phyloP scores from a whole-genome alignment of 2,888 invertebrate genomes.

The Sclerodermus sp. region DNA sequence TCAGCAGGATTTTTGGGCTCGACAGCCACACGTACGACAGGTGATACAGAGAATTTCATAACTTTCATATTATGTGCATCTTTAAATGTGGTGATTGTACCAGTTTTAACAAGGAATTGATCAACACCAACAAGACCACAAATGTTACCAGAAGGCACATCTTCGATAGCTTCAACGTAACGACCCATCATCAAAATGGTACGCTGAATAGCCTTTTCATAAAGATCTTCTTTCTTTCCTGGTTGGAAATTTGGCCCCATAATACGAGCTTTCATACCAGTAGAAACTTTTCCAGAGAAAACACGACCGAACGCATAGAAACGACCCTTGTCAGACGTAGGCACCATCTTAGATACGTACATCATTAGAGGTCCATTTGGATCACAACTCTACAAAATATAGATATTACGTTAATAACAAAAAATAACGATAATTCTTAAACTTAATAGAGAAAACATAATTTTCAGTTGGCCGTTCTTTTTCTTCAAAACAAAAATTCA shows the following conservation, averaged over 20 bases:
- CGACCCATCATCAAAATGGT: conserved; percentile 99
- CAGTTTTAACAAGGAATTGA: conserved; percentile 99
- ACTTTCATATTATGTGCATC: conserved; percentile 99
- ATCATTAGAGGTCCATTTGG: conserved; percentile 98
- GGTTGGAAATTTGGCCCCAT: conserved; percentile 99
- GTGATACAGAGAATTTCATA: conserved; percentile 99
- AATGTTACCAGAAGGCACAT: conserved; percentile 99
- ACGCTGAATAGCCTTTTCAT: conserved; percentile 98
- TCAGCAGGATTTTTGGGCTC: conserved; percentile 99
- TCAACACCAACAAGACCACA: conserved; percentile 99
- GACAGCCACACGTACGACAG: conserved; percentile 98
- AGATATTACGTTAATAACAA: conserved; percentile 1
- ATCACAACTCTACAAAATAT: conserved; percentile 77
- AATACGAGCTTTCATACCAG: conserved; percentile 93
- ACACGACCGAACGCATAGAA: conserved; percentile 99
- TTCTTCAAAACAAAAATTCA: too few species aligned
- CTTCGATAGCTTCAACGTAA: conserved; percentile 98
- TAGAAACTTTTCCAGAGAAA: conserved; percentile 88
- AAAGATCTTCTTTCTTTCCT: conserved; percentile 98
- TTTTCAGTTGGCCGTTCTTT: conserved; percentile 50
- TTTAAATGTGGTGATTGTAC: conserved; percentile 98
- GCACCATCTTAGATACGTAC: conserved; percentile 99
- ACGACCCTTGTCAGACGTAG: conserved; percentile 98
- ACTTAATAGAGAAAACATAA: neutral
- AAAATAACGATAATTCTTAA: neutral